Evolutionary conservation across 2,797 vertebrate genomes (phyloP).

Genomic region (Esox lucius): DNA sequence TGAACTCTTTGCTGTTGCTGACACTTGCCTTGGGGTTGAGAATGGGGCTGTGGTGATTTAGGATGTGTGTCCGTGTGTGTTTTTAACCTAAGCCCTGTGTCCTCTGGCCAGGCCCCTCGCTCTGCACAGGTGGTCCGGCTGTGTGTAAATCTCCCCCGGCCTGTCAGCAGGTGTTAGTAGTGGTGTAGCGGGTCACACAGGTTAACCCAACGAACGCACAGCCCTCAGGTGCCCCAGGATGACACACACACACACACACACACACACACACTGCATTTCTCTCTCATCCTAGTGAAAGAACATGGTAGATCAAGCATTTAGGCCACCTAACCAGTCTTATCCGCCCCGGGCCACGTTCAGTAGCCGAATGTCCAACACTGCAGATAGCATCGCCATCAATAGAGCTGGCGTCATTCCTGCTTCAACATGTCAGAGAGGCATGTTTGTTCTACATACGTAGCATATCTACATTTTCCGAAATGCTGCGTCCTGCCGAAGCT

Average conservation of each 20-base stretch:
- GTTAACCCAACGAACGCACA: conserved; percentile 27
- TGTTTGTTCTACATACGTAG: background rate
- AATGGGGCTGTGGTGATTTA: background rate
- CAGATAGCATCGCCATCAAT: no score
- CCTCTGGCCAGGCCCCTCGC: background rate
- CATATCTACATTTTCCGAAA: background rate
- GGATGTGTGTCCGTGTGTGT: conserved; percentile 7
- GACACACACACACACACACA: conserved; percentile 2
- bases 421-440: background rate
- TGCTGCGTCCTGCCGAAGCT: background rate
- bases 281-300: background rate
- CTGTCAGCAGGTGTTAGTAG: conserved; percentile 32
- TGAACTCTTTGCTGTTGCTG: background rate
- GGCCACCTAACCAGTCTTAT: background rate
- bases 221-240: conserved; percentile 44
- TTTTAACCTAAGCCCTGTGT: no score
- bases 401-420: background rate
- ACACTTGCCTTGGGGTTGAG: background rate
- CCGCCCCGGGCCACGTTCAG: background rate
- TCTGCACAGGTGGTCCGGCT: background rate
- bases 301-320: background rate
- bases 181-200: conserved; percentile 40
- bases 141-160: conserved; percentile 13
- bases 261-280: conserved; percentile 13
- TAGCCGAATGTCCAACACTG: background rate